A percentile compares a stretch with the other conserved stretches of the same genome.
Evolutionary conservation across 1,140 invertebrate species (phyloP).

Genomic region (Mizuhopecten yessoensis): DNA sequence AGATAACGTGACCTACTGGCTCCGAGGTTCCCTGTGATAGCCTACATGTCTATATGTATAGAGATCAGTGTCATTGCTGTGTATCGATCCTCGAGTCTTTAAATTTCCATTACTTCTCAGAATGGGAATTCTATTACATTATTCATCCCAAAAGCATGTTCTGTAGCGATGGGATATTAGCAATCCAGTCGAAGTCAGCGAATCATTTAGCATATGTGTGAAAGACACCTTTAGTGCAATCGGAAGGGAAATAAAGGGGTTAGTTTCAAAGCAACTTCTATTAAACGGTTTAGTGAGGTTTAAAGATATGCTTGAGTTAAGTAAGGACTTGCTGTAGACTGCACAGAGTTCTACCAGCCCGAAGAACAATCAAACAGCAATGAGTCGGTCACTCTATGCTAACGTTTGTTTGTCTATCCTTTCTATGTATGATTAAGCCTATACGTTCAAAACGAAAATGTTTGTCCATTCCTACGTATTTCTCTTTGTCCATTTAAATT

Average conservation of each 20-base stretch:
- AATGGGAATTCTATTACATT: neutral
- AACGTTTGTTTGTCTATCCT: neutral
- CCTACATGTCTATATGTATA: neutral
- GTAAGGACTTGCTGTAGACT: neutral
- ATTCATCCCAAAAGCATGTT: neutral
- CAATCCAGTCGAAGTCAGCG: neutral
- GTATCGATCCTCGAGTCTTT: neutral
- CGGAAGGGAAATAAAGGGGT: neutral
- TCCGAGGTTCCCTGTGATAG: neutral
- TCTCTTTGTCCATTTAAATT: conserved; percentile 23
- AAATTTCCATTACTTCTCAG: neutral
- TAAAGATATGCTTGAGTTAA: neutral
- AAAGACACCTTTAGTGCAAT: neutral
- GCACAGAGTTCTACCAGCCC: neutral
- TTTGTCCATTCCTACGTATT: neutral
- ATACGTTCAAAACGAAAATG: neutral
- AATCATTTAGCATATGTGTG: neutral
- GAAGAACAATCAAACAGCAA: neutral
- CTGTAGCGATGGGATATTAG: neutral
- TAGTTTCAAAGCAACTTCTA: neutral
- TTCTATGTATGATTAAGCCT: neutral
- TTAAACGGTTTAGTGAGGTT: neutral
- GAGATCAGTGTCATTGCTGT: neutral
- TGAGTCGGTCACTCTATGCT: neutral
- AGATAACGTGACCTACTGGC: neutral